Evolutionary conservation across 2,888 invertebrate species (phyloP).

Genomic region (Muscina levida): DNA sequence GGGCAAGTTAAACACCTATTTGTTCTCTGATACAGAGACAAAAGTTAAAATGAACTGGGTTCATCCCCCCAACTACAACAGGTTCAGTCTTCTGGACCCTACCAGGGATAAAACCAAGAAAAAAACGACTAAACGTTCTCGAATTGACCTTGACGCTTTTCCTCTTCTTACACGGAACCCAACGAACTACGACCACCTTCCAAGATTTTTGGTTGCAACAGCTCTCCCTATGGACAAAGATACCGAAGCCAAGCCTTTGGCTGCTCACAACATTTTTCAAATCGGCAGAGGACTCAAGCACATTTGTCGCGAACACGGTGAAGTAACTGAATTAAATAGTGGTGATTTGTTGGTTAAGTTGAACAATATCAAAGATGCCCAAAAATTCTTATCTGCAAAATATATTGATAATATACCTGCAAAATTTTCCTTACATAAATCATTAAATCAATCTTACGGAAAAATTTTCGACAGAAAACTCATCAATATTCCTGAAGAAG

Average conservation of each 20-base stretch:
- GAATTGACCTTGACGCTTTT: background rate
- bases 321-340: background rate
- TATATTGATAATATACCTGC: background rate
- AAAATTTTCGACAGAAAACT: background rate
- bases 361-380: background rate
- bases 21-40: background rate
- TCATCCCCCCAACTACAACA: slow-evolving; percentile 3
- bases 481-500: background rate
- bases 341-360: background rate
- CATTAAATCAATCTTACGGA: background rate
- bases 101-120: background rate
- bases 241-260: background rate
- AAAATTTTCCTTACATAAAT: background rate
- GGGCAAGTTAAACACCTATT: background rate
- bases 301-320: background rate
- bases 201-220: background rate
- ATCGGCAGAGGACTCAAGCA: background rate
- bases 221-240: background rate
- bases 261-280: background rate
- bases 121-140: background rate
- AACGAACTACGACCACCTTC: background rate
- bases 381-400: background rate
- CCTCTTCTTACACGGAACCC: background rate
- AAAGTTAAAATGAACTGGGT: background rate
- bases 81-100: background rate